Conservation (phyloP, 1,140 invertebrate species). For the Nomia melanderi region DNA sequence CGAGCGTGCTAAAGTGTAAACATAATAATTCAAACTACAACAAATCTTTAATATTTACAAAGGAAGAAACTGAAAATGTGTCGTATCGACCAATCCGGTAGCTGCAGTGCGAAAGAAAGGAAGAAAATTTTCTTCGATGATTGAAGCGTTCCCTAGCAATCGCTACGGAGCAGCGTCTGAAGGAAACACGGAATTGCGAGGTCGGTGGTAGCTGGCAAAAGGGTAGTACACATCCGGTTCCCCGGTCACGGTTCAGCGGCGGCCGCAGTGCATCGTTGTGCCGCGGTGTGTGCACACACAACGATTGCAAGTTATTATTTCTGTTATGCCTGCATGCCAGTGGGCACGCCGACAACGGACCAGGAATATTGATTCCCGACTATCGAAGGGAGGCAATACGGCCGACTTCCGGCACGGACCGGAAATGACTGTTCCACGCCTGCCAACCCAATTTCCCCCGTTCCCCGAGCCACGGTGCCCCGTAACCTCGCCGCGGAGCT, state of each 20-base stretch:
- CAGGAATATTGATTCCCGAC: conserved; percentile 61
- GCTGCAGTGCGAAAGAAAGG: too few relatives aligned
- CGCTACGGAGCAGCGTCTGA: too few relatives aligned
- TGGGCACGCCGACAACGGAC: conserved; percentile 16
- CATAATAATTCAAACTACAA: too few relatives aligned
- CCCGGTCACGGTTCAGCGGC: conserved; percentile 3
- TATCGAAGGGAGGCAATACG: conserved; percentile 68
- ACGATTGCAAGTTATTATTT: conserved; percentile 38
- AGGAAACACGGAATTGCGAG: too few relatives aligned
- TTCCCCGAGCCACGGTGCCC: background rate
- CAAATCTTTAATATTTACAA: too few relatives aligned
- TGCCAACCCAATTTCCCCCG: conserved; percentile 64
- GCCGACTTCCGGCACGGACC: conserved; percentile 64
- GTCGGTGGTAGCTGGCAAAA: background rate
- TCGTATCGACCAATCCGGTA: too few relatives aligned
- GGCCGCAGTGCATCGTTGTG: background rate
- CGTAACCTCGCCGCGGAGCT: background rate
- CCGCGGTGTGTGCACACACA: background rate
- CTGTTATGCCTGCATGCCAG: conserved; percentile 27
- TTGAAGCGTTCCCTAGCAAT: too few relatives aligned
- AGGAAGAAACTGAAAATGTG: too few relatives aligned
- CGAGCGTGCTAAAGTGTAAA: too few relatives aligned
- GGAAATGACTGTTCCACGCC: conserved; percentile 74
- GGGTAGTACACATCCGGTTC: background rate
- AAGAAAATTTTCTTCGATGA: too few relatives aligned